A percentile compares a stretch with the other conserved stretches of the same genome.
Conservation (phyloP, 1,140 invertebrate species). For the Zaprionus davidi region DNA sequence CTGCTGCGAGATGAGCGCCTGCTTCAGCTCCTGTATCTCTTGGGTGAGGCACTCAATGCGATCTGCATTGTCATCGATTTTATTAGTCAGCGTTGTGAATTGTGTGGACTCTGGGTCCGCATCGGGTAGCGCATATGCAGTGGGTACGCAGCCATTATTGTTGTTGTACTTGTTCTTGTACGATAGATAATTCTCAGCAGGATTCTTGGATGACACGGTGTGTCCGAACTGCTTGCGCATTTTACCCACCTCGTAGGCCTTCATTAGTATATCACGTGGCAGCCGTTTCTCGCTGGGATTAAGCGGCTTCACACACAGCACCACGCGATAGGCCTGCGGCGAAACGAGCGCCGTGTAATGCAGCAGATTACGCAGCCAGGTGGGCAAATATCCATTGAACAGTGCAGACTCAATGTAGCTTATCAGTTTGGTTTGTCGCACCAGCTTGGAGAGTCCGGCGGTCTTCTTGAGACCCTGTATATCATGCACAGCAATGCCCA, state of each 20-base stretch:
- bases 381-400: constrained; percentile 89
- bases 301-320: constrained; percentile 91
- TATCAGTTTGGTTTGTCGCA: constrained; percentile 91
- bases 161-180: constrained; percentile 88
- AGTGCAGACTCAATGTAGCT: constrained; percentile 90
- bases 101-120: constrained; percentile 77
- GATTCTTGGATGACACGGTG: constrained; percentile 87
- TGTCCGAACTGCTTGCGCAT: constrained; percentile 88
- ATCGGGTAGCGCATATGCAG: constrained; percentile 84
- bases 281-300: constrained; percentile 92
- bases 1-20: constrained; percentile 84
- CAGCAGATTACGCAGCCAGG: constrained; percentile 88
- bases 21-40: constrained; percentile 88
- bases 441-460: constrained; percentile 90
- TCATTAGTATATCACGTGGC: constrained; percentile 90
- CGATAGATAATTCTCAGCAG: constrained; percentile 86
- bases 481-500: constrained; percentile 92
- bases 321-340: constrained; percentile 90
- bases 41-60: constrained; percentile 86
- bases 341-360: constrained; percentile 90
- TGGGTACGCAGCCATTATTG: constrained; percentile 85
- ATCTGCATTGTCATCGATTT: constrained; percentile 87
- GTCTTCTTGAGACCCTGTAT: constrained; percentile 92
- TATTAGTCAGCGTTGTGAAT: constrained; percentile 86
- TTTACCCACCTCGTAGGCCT: constrained; percentile 90